phyloP scores from a whole-genome alignment of 2,797 vertebrate species.

The Bryconaethiops microstoma region DNA sequence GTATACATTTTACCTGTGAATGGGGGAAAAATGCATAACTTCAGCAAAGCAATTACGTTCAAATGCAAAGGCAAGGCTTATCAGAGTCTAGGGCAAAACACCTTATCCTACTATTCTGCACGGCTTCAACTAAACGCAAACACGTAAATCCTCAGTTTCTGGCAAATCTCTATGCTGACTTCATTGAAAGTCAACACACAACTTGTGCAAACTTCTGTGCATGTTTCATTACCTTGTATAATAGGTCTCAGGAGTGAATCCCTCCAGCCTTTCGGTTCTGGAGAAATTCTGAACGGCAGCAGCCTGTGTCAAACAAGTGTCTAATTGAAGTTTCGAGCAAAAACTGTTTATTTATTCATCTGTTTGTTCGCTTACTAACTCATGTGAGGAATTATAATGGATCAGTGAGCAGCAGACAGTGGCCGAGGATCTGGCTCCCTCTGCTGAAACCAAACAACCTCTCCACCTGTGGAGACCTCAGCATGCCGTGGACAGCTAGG shows the following conservation, averaged over 20 bases:
- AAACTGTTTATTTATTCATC: constrained; percentile 41
- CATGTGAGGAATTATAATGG: constrained; percentile 22
- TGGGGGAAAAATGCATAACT: neutral
- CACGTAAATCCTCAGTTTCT: constrained; percentile 33
- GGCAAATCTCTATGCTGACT: constrained; percentile 33
- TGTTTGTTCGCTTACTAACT: constrained; percentile 35
- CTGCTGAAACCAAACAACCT: constrained; percentile 52
- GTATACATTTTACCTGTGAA: neutral
- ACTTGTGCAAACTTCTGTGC: constrained; percentile 13
- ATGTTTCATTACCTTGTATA: constrained; percentile 36
- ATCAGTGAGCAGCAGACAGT: constrained; percentile 21
- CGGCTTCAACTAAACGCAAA: constrained; percentile 15
- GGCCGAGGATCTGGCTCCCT: constrained; percentile 52
- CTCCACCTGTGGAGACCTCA: constrained; percentile 26
- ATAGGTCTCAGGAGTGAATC: constrained; percentile 26
- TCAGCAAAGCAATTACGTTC: constrained; percentile 42
- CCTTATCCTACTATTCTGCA: constrained; percentile 3
- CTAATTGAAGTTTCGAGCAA: constrained; percentile 45
- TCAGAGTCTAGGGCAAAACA: constrained; percentile 18
- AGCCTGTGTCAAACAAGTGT: constrained; percentile 40
- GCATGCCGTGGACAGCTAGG: neutral
- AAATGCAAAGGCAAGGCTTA: constrained; percentile 36
- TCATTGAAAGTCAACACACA: constrained; percentile 32
- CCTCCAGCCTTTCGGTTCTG: constrained; percentile 19
- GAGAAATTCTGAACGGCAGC: constrained; percentile 23